Evolutionary conservation across 2,797 vertebrate species (phyloP), one percentile per base, ranked within the genome.

Genomic region (Neopelma chrysocephalum): DNA sequence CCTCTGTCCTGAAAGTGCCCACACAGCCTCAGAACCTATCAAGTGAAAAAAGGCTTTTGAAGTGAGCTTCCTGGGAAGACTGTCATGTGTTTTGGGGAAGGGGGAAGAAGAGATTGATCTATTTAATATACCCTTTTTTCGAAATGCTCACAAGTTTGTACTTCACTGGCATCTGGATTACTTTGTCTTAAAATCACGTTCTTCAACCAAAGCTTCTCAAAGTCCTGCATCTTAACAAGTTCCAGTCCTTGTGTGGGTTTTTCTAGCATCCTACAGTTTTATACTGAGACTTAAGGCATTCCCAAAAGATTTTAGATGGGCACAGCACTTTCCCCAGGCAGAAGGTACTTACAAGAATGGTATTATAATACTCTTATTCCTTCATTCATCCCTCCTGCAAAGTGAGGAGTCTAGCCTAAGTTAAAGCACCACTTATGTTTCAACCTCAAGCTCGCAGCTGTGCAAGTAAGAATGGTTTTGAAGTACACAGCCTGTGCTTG

Each of bases 401-500:
- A 83, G 58, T 42, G 71, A 91, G 81, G 62, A 92, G 36, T n/a
- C 51, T 31, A 94, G 51, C 43, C 60, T 73, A 77, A 95, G 64
- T 92, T 93, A 95, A 94, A 96, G 86, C 51, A 93, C 75, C 58
- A 77, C 48, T 73, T 79, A 34, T 0, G 3, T 82, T 93, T 64
- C 81, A 90, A 89, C 12, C 21, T 56, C 66, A 85, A 56, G 40
- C 48, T 71, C 85, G 69, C 92, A 96, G 94, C 92, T 97, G 95
- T 87, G 92, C 89, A 96, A 96, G 96, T 86, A 93, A 79, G 51
- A 93, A 90, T 4, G 13, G 51, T 47, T 94, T 96, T 89, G 95
- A 94, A 96, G 88, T 71, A 92, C 25, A 29, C 16, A 69, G 83
- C 36, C 51, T 70, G 36, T 70, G 60, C 88, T 69, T 45, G 26